Evolutionary conservation across 2,797 vertebrate species (phyloP).

Genomic region (Coilia nasus): DNA sequence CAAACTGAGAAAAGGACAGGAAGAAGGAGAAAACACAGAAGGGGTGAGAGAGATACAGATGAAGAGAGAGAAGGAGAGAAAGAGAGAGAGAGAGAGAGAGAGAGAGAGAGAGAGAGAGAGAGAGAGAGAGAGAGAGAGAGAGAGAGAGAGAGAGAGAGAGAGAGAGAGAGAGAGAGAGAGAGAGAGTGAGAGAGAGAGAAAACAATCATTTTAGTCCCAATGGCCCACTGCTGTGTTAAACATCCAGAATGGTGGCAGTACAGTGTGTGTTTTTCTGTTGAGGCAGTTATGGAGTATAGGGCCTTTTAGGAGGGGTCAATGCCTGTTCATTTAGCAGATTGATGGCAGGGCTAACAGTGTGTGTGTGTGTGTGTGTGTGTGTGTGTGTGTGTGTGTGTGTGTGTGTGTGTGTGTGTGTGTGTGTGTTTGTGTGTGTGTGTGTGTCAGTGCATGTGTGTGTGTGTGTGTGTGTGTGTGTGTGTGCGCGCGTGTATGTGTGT

Average conservation of each 20-base stretch:
- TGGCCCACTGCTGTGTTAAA: neutral
- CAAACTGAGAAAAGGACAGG: neutral
- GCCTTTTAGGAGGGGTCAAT: neutral
- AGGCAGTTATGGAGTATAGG: neutral
- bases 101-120: neutral
- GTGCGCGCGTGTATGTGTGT: constrained; percentile 39
- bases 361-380: neutral
- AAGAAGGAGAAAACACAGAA: no score
- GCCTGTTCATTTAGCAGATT: neutral
- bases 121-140: neutral
- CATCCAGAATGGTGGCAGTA: neutral
- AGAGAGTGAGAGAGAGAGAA: neutral
- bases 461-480: constrained; percentile 27
- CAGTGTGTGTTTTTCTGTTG: neutral
- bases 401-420: neutral
- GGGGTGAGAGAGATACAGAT: no score
- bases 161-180: neutral
- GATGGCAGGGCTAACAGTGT: neutral
- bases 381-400: constrained; percentile 28
- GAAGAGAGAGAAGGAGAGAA: no score
- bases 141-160: no score
- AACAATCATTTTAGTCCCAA: neutral
- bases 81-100: neutral
- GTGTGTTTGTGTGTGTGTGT: constrained; percentile 15
- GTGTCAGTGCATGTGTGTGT: neutral